Evolutionary conservation across 2,797 vertebrate genomes (phyloP).

Genomic region (Phataginus tricuspis): DNA sequence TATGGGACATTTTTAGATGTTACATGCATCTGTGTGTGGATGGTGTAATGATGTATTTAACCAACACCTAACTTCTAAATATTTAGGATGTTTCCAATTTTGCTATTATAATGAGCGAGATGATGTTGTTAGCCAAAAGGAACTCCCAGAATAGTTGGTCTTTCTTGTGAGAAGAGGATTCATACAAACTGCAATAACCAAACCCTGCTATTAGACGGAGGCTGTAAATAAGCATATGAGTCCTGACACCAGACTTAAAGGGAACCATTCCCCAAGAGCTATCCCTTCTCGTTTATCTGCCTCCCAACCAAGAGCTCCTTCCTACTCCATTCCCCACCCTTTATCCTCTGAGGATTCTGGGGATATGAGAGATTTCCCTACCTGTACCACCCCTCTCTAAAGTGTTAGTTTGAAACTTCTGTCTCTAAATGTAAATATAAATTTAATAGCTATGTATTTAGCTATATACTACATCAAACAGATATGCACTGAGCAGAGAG

Average conservation of each 20-base stretch:
- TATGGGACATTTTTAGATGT: not conserved
- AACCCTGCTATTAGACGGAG: not conserved
- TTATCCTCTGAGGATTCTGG: not conserved
- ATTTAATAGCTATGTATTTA: not conserved
- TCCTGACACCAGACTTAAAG: not conserved
- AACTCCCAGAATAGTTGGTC: not conserved
- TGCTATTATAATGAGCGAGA: not conserved
- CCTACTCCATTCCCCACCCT: not conserved
- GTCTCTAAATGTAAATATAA: not conserved
- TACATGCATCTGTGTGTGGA: not conserved
- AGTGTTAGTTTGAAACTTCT: not conserved
- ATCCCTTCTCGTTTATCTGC: not conserved
- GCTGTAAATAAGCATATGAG: not conserved
- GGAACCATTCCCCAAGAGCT: not conserved
- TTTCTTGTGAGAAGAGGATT: not conserved
- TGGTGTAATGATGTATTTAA: not conserved
- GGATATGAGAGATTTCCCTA: not conserved
- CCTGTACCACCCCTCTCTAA: not conserved
- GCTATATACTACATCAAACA: not conserved
- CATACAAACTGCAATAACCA: not conserved
- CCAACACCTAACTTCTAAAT: conserved; percentile 7
- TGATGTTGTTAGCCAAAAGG: not conserved
- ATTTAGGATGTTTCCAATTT: conserved; percentile 47
- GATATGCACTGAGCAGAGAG: not conserved
- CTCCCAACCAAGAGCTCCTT: not conserved